phyloP scores from a whole-genome alignment of 2,113 vertebrate species.

The Raja brachyura region DNA sequence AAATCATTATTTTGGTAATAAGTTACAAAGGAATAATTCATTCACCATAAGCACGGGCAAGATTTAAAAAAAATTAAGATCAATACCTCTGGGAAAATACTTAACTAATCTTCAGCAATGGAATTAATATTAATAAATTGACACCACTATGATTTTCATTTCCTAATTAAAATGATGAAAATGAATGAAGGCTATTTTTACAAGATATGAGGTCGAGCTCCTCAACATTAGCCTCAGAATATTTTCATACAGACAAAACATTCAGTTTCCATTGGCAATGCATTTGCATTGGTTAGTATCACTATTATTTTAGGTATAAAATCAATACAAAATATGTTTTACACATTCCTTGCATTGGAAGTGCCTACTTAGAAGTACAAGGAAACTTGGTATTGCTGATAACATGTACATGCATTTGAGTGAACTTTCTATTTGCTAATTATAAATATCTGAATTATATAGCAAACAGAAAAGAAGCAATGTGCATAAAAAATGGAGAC shows the following conservation, averaged over 20 bases:
- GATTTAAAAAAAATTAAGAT: not conserved
- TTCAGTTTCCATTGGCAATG: not conserved
- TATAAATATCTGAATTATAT: not conserved
- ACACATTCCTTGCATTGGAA: not conserved
- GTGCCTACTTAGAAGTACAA: too few species aligned
- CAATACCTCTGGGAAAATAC: not conserved
- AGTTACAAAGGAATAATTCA: not conserved
- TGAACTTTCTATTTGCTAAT: slow-evolving; percentile 6
- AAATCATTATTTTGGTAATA: not conserved
- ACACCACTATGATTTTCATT: not conserved
- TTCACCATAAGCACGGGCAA: not conserved
- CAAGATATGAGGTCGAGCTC: not conserved
- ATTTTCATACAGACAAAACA: not conserved
- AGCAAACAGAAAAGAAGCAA: not conserved
- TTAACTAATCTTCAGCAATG: not conserved
- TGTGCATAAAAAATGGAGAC: not conserved
- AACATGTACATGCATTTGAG: not conserved
- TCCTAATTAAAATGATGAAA: not conserved
- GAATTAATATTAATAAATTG: not conserved
- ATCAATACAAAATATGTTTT: not conserved
- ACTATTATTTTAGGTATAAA: not conserved
- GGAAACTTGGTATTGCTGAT: not conserved
- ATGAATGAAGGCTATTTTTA: not conserved
- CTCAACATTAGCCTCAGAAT: not conserved
- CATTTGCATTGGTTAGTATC: not conserved